Evolutionary conservation across 53 echinoderm and acorn worm species (phyloP).

Genomic region (Pentamera pediparva): DNA sequence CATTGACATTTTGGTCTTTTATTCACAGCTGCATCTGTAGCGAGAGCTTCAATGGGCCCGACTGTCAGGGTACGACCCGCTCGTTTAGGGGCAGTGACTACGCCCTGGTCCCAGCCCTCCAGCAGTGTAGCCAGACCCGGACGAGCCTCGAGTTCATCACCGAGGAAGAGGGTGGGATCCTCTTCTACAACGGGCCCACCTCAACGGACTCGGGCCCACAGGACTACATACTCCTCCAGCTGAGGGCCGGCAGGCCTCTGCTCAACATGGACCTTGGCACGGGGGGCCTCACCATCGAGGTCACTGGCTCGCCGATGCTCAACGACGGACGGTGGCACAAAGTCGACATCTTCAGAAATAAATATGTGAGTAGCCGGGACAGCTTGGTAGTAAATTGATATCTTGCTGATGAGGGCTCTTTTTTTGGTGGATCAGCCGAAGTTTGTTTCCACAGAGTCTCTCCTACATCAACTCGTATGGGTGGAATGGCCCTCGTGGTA

Average conservation of each 20-base stretch:
- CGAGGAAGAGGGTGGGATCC: conserved; percentile 44
- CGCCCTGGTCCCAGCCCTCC: conserved; percentile 65
- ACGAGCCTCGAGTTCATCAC: conserved; percentile 93
- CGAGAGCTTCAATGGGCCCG: conserved; percentile 62
- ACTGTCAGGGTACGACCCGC: conserved; percentile 89
- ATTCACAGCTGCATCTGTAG: conserved; percentile 64
- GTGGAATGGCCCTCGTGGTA: too few relatives aligned
- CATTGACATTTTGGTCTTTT: neutral
- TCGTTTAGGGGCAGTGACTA: conserved; percentile 64
- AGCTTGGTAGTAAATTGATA: too few relatives aligned
- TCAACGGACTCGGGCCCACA: conserved; percentile 36
- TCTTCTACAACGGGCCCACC: conserved; percentile 94
- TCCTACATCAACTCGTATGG: too few relatives aligned
- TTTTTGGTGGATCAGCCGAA: too few relatives aligned
- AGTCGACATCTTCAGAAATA: conserved; percentile 76
- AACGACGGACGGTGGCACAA: conserved; percentile 80
- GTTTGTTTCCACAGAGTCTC: too few relatives aligned
- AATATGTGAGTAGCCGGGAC: conserved; percentile 66
- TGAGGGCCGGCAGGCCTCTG: conserved; percentile 49
- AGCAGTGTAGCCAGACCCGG: conserved; percentile 80
- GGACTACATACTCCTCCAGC: conserved; percentile 78
- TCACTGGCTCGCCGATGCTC: conserved; percentile 17
- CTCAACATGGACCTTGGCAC: conserved; percentile 70
- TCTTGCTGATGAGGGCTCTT: too few relatives aligned
- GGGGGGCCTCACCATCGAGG: conserved; percentile 46